A percentile compares a stretch with the other conserved stretches of the same genome.
Conservation (phyloP, 2,797 vertebrate genomes). For the Threskiornis aethiopicus region DNA sequence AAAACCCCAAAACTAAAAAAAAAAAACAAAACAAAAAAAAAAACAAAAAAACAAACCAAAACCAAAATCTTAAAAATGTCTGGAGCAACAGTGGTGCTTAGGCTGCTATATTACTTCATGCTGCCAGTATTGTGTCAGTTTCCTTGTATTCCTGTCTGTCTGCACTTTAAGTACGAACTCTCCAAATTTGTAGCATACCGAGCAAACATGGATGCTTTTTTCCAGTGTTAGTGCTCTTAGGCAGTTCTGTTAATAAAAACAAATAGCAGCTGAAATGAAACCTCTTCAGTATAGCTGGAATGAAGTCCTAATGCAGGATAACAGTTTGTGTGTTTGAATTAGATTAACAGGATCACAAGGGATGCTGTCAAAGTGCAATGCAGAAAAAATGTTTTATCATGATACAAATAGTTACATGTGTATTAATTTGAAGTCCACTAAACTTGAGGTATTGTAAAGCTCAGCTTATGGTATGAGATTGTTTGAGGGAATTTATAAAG, state of each 20-base stretch:
- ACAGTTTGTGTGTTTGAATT: background rate
- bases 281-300: background rate
- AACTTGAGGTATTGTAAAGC: background rate
- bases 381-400: background rate
- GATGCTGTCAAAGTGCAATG: background rate
- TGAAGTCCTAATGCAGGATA: background rate
- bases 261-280: background rate
- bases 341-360: background rate
- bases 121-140: background rate
- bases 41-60: too few species aligned
- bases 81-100: background rate
- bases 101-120: background rate
- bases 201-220: background rate
- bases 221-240: background rate
- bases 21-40: too few species aligned
- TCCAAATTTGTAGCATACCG: background rate
- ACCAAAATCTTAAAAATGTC: background rate
- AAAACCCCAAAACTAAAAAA: too few species aligned
- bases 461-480: background rate
- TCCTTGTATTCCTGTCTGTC: background rate
- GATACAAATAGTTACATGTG: background rate
- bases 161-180: background rate
- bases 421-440: constrained; percentile 30
- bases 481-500: background rate
- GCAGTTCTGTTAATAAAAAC: background rate